These are phyloP conservation scores for Piaya cayana DNA, from an alignment of 2,113 vertebrate species.

Conservation along the genomic window DNA sequence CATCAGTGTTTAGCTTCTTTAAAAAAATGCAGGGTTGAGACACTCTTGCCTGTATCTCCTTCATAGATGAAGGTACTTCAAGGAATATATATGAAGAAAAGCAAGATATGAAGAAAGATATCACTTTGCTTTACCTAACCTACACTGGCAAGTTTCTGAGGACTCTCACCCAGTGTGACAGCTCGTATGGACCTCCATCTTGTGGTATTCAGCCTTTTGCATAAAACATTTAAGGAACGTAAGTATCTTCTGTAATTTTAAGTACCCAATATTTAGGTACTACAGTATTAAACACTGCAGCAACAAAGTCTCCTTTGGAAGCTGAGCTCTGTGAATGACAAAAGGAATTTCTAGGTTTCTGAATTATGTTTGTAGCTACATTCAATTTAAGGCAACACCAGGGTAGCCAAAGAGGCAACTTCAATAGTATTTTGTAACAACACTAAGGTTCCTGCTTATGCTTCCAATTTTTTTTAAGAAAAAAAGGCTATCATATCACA, in stretches of 20 bases:
- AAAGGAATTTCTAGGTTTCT: neutral
- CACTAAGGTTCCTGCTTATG: neutral
- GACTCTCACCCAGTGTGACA: neutral
- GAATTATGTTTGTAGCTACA: neutral
- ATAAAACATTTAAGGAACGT: neutral
- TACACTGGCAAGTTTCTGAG: neutral
- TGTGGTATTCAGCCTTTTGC: neutral
- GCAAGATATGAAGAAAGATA: neutral
- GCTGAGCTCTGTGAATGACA: neutral
- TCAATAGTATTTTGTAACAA: neutral
- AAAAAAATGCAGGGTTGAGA: neutral
- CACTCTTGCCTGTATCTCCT: neutral
- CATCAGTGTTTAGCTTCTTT: neutral
- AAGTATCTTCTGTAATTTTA: neutral
- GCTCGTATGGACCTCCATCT: neutral
- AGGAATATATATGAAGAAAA: neutral
- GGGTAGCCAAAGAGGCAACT: rapidly evolving
- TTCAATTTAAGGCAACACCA: neutral
- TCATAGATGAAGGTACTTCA: neutral
- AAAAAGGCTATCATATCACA: neutral
- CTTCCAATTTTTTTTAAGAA: neutral
- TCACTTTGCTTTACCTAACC: neutral
- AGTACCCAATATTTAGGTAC: neutral
- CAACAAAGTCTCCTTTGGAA: neutral
- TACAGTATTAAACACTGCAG: neutral